phyloP scores from a whole-genome alignment of 2,797 vertebrate genomes.

The Phataginus tetradactyla region DNA sequence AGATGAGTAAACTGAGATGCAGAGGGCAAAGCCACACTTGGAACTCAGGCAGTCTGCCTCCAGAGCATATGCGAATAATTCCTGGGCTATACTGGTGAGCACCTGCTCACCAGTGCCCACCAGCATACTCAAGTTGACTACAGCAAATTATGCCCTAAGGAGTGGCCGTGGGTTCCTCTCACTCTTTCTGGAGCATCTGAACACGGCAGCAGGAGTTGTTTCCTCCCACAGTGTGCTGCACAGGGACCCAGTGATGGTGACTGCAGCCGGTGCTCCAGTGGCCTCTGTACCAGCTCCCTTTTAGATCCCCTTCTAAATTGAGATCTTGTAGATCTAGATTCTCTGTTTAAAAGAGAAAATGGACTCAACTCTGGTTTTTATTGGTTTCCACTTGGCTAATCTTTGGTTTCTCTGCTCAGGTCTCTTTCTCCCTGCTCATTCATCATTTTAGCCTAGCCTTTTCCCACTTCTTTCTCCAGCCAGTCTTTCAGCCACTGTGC shows the following conservation, averaged over 20 bases:
- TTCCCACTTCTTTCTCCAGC: background rate
- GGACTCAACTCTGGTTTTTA: background rate
- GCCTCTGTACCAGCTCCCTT: background rate
- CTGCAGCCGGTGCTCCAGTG: background rate
- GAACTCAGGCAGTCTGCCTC: background rate
- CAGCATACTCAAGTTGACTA: background rate
- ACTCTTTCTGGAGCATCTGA: background rate
- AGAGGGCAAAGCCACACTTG: background rate
- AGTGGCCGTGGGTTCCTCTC: background rate
- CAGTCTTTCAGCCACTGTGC: background rate
- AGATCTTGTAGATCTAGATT: background rate
- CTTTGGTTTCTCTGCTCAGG: background rate
- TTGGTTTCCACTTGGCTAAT: constrained; percentile 15
- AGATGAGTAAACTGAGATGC: background rate
- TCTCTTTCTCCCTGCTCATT: background rate
- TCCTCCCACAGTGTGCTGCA: rapidly evolving
- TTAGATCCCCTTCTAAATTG: background rate
- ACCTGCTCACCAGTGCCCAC: background rate
- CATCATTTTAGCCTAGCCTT: background rate
- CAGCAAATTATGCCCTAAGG: background rate
- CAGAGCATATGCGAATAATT: background rate
- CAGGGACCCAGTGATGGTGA: background rate
- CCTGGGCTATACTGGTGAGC: rapidly evolving
- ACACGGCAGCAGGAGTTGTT: background rate
- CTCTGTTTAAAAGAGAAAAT: background rate